phyloP scores from a whole-genome alignment of 2,113 vertebrate genomes.

The Spea bombifrons region DNA sequence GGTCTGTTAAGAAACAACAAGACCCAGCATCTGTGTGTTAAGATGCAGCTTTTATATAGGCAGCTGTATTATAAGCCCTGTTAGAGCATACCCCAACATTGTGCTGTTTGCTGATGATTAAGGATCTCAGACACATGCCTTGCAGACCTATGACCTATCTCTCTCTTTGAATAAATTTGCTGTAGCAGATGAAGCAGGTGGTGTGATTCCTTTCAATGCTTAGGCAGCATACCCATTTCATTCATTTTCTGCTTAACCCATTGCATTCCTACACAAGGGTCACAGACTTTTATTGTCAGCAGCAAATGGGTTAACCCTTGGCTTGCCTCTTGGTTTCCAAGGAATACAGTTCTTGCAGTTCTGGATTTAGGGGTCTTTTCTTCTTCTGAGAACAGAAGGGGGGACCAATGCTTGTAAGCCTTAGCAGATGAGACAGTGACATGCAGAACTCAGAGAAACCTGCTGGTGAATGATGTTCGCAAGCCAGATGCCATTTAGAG shows the following conservation, averaged over 20 bases:
- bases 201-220: slow-evolving; percentile 13
- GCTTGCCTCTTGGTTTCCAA: not conserved
- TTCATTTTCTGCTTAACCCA: slow-evolving; percentile 26
- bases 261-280: not conserved
- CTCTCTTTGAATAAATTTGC: slow-evolving; percentile 45
- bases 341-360: not conserved
- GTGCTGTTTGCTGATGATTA: slow-evolving; percentile 35
- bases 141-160: slow-evolving; percentile 45
- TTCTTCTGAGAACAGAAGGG: slow-evolving; percentile 23
- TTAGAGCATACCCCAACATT: slow-evolving; percentile 7
- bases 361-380: not conserved
- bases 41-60: not conserved
- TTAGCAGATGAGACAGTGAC: slow-evolving; percentile 40
- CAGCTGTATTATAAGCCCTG: slow-evolving; percentile 1
- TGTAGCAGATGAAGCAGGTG: slow-evolving; percentile 46
- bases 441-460: slow-evolving; percentile 27
- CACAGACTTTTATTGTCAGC: not conserved
- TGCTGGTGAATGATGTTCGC: slow-evolving; percentile 44
- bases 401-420: slow-evolving; percentile 18
- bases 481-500: slow-evolving; percentile 43
- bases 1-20: not conserved
- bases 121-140: slow-evolving; percentile 37
- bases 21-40: not conserved
- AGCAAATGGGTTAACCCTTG: not conserved
- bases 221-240: not conserved